Percentiles rank a stretch among this genome's conserved stretches.
phyloP scores from a whole-genome alignment of 2,797 vertebrate species.

The Sebastes cheni region DNA sequence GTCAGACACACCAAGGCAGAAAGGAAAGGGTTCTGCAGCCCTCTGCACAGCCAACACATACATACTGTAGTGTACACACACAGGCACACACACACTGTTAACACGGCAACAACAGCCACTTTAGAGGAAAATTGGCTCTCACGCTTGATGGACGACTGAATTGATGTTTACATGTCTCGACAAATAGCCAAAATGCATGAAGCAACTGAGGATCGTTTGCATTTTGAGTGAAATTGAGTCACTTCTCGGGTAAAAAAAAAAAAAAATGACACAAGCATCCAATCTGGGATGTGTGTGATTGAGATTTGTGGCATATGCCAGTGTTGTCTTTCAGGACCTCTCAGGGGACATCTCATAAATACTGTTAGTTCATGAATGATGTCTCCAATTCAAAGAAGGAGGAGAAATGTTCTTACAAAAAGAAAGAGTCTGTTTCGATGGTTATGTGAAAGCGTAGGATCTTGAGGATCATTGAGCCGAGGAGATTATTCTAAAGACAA shows the following conservation, averaged over 20 bases:
- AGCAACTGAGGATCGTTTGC: conserved; percentile 20
- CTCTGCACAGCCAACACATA: conserved; percentile 1
- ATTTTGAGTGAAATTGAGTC: conserved; percentile 30
- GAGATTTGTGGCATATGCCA: conserved; percentile 5
- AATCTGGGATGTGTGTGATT: conserved; percentile 6
- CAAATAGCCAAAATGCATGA: conserved; percentile 27
- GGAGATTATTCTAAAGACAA: neutral
- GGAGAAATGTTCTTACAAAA: neutral
- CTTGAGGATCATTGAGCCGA: conserved; percentile 13
- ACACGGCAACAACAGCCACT: conserved; percentile 37
- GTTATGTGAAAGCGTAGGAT: neutral
- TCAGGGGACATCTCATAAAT: neutral
- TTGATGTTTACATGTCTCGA: conserved; percentile 44
- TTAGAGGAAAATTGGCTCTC: conserved; percentile 45
- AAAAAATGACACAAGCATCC: neutral
- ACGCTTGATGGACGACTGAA: conserved; percentile 35
- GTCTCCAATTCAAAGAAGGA: neutral
- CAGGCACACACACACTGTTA: conserved; percentile 4
- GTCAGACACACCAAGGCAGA: conserved; percentile 52
- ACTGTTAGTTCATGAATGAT: neutral
- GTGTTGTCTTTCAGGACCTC: neutral
- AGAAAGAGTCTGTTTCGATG: neutral
- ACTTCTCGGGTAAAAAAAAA: neutral
- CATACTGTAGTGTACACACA: neutral
- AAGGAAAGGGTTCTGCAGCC: conserved; percentile 36